Conservation (phyloP, 2,797 vertebrate species). For the Jordanella pulchra region DNA sequence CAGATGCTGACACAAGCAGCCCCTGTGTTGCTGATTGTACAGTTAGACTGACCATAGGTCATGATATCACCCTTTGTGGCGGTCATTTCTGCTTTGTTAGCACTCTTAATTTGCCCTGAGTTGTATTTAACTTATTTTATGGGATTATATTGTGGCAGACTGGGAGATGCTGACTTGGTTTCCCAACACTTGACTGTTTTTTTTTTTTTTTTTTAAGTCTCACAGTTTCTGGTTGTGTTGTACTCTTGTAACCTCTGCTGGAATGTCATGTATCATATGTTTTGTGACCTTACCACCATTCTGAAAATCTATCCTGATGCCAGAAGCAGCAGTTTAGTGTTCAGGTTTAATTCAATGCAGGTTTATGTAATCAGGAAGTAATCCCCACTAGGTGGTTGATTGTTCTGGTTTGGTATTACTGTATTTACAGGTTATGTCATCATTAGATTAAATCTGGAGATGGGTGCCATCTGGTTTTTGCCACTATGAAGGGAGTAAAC, state of each 20-base stretch:
- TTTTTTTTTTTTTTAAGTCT: conserved; percentile 2
- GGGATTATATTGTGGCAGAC: conserved; percentile 42
- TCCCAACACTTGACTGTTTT: conserved; percentile 29
- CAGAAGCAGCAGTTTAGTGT: neutral
- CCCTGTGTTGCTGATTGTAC: neutral
- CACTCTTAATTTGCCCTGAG: conserved; percentile 17
- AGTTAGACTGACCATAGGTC: conserved; percentile 6
- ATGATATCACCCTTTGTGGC: conserved; percentile 25
- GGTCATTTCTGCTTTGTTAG: conserved; percentile 16
- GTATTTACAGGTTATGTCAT: conserved; percentile 1
- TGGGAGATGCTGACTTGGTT: conserved; percentile 47
- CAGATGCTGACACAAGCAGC: conserved; percentile 4
- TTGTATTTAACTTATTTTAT: conserved; percentile 38
- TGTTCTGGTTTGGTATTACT: neutral
- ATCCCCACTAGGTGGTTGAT: conserved; percentile 7
- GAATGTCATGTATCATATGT: conserved; percentile 2
- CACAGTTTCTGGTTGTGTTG: conserved; percentile 14
- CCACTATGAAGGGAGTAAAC: neutral
- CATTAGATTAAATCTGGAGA: conserved; percentile 7
- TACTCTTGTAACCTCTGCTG: conserved; percentile 23
- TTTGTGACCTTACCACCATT: neutral
- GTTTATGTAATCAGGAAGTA: conserved; percentile 26
- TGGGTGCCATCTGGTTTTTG: neutral
- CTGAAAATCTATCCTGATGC: conserved; percentile 3
- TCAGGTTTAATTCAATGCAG: neutral